A percentile compares a stretch with the other conserved stretches of the same genome.
Conservation (phyloP, 2,797 vertebrate species). For the Gila robusta region DNA sequence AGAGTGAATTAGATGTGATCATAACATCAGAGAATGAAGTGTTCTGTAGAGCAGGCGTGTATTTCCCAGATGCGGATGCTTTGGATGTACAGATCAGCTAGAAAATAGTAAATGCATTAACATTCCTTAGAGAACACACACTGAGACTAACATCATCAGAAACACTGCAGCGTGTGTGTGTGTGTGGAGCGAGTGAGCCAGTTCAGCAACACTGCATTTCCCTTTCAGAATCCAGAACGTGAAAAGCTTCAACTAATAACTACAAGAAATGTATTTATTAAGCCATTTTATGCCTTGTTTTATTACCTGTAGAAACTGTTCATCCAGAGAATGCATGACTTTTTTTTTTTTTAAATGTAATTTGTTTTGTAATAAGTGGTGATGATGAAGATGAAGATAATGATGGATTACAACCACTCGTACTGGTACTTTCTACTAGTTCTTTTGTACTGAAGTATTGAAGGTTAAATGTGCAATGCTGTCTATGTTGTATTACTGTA, state of each 20-base stretch:
- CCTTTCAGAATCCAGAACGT: background rate
- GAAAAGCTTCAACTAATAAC: slow-evolving; percentile 26
- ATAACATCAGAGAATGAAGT: slow-evolving; percentile 31
- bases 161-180: background rate
- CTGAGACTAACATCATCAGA: background rate
- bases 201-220: background rate
- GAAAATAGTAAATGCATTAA: background rate
- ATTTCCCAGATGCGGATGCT: slow-evolving; percentile 30
- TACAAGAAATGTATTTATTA: slow-evolving; percentile 78
- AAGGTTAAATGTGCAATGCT: slow-evolving; percentile 88
- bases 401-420: slow-evolving; percentile 80
- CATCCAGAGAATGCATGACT: slow-evolving; percentile 68
- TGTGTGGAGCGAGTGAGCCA: background rate
- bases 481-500: slow-evolving; percentile 86
- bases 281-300: slow-evolving; percentile 79
- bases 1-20: slow-evolving; percentile 15
- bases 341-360: slow-evolving; percentile 36
- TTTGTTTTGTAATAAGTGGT: slow-evolving; percentile 76
- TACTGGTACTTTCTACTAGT: slow-evolving; percentile 85
- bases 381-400: background rate
- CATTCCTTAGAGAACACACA: background rate
- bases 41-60: slow-evolving; percentile 33
- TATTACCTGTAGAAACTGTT: slow-evolving; percentile 70
- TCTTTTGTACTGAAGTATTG: slow-evolving; percentile 85
- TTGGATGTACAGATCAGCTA: slow-evolving; percentile 9